These are phyloP conservation scores for Scopus umbretta DNA, from an alignment of 2,113 vertebrate genomes.

Conservation along the genomic window DNA sequence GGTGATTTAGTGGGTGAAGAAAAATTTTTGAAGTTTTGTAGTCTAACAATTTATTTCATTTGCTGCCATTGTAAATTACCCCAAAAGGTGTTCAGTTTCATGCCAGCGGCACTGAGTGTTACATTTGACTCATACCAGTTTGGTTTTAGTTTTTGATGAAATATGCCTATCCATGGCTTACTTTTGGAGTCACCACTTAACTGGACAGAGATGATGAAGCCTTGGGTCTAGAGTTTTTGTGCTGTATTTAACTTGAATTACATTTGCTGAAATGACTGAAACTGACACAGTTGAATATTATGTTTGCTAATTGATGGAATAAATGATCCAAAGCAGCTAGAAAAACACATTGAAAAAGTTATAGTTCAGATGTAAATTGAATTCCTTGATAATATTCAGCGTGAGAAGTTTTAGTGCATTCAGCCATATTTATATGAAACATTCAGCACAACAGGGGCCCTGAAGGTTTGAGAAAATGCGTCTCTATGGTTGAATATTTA, in stretches of 20 bases:
- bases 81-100: background rate
- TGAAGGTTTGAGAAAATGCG: background rate
- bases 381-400: background rate
- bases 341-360: background rate
- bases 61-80: background rate
- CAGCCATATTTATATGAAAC: background rate
- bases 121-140: fast-evolving
- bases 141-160: background rate
- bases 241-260: background rate
- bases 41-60: background rate
- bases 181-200: background rate
- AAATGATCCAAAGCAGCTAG: background rate
- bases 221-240: background rate
- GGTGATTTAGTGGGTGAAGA: background rate
- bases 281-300: background rate
- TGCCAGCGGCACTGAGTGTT: background rate
- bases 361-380: background rate
- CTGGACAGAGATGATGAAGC: background rate
- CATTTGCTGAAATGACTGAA: background rate
- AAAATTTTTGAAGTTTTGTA: background rate
- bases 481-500: slow-evolving; percentile 21
- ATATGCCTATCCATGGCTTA: background rate
- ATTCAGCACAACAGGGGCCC: background rate
- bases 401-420: background rate
- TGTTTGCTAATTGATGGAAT: background rate